These are phyloP conservation scores for Mesoligia furuncula DNA, from an alignment of 2,888 invertebrate genomes.

Conservation along the genomic window DNA sequence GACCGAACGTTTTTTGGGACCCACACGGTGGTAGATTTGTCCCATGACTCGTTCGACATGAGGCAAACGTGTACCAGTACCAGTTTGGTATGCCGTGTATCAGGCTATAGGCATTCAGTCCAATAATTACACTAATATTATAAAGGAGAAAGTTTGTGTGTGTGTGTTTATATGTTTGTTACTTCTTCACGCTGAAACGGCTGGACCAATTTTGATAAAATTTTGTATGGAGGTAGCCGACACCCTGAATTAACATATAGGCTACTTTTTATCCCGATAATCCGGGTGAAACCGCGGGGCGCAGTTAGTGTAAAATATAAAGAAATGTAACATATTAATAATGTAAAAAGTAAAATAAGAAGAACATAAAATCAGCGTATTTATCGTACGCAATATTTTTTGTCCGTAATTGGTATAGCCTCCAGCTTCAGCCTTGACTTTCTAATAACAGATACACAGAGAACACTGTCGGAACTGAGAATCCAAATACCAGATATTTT, in stretches of 20 bases:
- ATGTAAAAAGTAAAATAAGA: not conserved
- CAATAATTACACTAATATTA: too few species aligned
- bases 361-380: not conserved
- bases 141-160: too few species aligned
- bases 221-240: too few species aligned
- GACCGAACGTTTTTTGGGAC: not conserved
- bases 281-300: too few species aligned
- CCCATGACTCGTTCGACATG: not conserved
- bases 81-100: not conserved
- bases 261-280: too few species aligned
- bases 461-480: too few species aligned
- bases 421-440: not conserved
- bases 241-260: too few species aligned
- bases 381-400: not conserved
- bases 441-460: not conserved
- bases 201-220: too few species aligned
- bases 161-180: too few species aligned
- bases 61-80: not conserved
- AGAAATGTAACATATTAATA: not conserved
- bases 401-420: not conserved
- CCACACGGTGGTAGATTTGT: not conserved
- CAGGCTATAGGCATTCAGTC: not conserved
- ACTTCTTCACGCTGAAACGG: too few species aligned
- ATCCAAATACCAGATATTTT: slow-evolving; percentile 16
- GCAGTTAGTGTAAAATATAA: not conserved